phyloP scores from a whole-genome alignment of 1,140 invertebrate species.

The Camponotus pennsylvanicus region DNA sequence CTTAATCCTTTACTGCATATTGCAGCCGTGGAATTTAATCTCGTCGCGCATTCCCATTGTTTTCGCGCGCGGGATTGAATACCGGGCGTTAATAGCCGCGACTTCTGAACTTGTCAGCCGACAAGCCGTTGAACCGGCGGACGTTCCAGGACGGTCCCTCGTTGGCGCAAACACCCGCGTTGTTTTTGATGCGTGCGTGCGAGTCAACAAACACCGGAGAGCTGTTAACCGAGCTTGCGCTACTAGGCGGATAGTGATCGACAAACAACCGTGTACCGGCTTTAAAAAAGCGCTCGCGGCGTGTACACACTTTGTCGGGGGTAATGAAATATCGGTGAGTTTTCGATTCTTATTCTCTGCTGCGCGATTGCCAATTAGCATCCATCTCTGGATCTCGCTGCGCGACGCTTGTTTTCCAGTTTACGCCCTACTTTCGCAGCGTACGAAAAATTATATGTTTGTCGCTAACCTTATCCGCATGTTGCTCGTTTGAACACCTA shows the following conservation, averaged over 20 bases:
- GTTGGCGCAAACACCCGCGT: conserved; percentile 49
- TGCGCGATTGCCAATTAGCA: neutral
- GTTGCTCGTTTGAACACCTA: conserved; percentile 3
- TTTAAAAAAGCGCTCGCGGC: conserved; percentile 45
- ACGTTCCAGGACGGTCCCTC: conserved; percentile 7
- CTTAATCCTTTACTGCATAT: conserved; percentile 71
- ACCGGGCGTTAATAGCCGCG: conserved; percentile 37
- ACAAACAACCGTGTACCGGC: conserved; percentile 43
- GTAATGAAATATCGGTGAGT: conserved; percentile 56
- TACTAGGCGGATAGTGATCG: conserved; percentile 31
- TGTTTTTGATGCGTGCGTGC: conserved; percentile 56
- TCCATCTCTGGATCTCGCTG: conserved; percentile 12
- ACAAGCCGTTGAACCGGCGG: conserved; percentile 15
- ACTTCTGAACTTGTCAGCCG: conserved; percentile 22
- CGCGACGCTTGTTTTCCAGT: conserved; percentile 45
- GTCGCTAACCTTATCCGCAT: neutral
- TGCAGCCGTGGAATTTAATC: conserved; percentile 62
- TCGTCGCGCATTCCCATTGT: conserved; percentile 35
- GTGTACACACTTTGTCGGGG: conserved; percentile 40
- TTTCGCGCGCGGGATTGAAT: conserved; percentile 34
- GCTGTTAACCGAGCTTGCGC: conserved; percentile 33
- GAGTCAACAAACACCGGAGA: conserved; percentile 50
- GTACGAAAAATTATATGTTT: conserved; percentile 28
- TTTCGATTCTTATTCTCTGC: conserved; percentile 38
- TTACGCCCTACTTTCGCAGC: neutral